These are phyloP conservation scores for Bibio marci DNA, from an alignment of 2,888 invertebrate species.

Conservation along the genomic window DNA sequence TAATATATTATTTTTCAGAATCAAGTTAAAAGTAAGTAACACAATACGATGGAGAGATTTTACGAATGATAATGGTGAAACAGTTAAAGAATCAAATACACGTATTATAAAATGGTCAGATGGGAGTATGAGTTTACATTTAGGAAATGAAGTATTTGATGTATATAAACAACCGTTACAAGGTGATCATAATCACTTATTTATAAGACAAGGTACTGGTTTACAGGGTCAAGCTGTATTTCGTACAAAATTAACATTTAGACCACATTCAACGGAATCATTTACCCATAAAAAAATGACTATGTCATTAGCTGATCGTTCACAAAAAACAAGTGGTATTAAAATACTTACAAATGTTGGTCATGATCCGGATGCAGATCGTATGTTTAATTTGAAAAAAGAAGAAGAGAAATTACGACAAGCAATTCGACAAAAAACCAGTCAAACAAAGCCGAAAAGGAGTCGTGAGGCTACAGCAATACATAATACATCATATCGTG, in stretches of 20 bases:
- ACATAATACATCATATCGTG: slow-evolving; percentile 29
- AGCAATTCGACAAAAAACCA: slow-evolving; percentile 47
- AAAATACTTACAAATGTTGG: slow-evolving; percentile 75
- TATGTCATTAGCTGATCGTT: slow-evolving; percentile 86
- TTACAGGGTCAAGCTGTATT: slow-evolving; percentile 96
- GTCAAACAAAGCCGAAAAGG: slow-evolving; percentile 35
- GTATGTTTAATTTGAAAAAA: slow-evolving; percentile 86
- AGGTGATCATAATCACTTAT: slow-evolving; percentile 95
- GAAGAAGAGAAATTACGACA: slow-evolving; percentile 92
- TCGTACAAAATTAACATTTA: slow-evolving; percentile 88
- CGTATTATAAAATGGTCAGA: slow-evolving; percentile 95
- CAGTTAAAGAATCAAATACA: slow-evolving; percentile 82
- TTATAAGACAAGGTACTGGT: slow-evolving; percentile 95
- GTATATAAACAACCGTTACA: slow-evolving; percentile 86
- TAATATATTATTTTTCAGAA: slow-evolving; percentile 23
- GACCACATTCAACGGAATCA: slow-evolving; percentile 97
- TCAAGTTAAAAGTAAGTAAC: slow-evolving; percentile 91
- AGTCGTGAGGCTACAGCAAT: slow-evolving; percentile 28
- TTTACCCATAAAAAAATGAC: slow-evolving; percentile 99
- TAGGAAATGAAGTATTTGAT: slow-evolving; percentile 96
- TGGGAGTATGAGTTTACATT: slow-evolving; percentile 89
- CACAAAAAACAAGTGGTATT: slow-evolving; percentile 84
- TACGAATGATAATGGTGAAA: slow-evolving; percentile 65
- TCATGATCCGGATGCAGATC: slow-evolving; percentile 80
- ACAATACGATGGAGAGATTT: slow-evolving; percentile 87